These are phyloP conservation scores for Craseonycteris thonglongyai DNA, from an alignment of 2,113 vertebrate genomes.

Conservation along the genomic window DNA sequence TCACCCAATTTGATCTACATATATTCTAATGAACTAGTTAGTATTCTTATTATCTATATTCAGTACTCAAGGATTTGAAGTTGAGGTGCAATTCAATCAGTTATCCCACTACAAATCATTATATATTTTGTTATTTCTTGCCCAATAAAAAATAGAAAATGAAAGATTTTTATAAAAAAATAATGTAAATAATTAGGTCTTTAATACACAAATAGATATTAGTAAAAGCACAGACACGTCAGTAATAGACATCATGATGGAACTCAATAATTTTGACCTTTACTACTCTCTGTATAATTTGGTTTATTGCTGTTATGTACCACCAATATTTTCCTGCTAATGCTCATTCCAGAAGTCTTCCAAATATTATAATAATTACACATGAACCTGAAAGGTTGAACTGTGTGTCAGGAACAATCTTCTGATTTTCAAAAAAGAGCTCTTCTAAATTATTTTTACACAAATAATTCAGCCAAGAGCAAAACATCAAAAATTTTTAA, in stretches of 20 bases:
- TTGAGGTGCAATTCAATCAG: neutral
- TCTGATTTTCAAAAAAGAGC: neutral
- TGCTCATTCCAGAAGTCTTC: neutral
- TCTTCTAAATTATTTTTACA: constrained; percentile 33
- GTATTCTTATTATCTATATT: neutral
- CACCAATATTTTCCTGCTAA: neutral
- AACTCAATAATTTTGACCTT: neutral
- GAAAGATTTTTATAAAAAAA: neutral
- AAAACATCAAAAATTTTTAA: constrained; percentile 38
- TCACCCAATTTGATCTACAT: neutral
- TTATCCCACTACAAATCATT: neutral
- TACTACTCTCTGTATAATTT: accelerated
- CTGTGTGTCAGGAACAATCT: neutral
- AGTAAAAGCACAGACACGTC: neutral
- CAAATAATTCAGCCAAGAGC: constrained; percentile 31
- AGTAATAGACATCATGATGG: neutral
- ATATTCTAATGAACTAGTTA: neutral
- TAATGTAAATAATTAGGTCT: neutral
- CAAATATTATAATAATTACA: neutral
- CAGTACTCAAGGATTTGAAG: neutral
- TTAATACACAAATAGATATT: neutral
- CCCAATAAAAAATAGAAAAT: neutral
- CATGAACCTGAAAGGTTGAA: neutral
- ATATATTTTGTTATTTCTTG: neutral
- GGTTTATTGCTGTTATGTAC: neutral